Evolutionary conservation across 1,140 invertebrate species (phyloP), one percentile per base, ranked within the genome.

Genomic region (Drosophila pandora): DNA sequence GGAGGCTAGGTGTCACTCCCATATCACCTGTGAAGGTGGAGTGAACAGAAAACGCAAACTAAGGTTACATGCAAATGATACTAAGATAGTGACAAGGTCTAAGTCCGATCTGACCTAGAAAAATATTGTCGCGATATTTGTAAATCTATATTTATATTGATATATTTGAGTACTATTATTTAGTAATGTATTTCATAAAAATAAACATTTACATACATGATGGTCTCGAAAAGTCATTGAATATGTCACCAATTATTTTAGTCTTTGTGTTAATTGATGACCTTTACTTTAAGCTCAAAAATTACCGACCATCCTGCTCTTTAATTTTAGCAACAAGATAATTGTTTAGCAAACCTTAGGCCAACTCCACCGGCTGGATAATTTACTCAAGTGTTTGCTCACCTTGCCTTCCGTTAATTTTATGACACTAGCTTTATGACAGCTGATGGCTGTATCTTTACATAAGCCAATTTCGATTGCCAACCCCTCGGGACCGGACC

Each of bases 51-150:
- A 63, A 60, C 54, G 45, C 53, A 32, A 47, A 53, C 23, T 81
- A 54, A 84, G 80, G 80, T 39, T 69, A 53, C 32, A 76, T 76
- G 72, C 63, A 83, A 82, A 82, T 83, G 22, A 52, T 41, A 41
- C 58, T 55, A 52, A 47, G n/a, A 21, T n/a, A 48, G 50, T 50
- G 43, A 13, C 76, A 79, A 79, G 76, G 76, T 69, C 43, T 50
- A 39, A 37, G 25, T 22, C 32, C 23, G 30, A 23, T n/a, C 8
- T 41, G 23, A 28, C 45, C 61, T 37, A 25, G 53, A 30, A 12
- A 56, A 34, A 25, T 39, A 30, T 53, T 17, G 21, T 23, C 21
- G 43, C 43, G 1, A 47, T 7, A 32, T n/a, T 45, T 9, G 2
- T 32, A 32, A 32, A 2, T 32, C 17, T 17, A 17, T 17, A 17